Percentiles rank a stretch among this genome's conserved stretches.
These are phyloP conservation scores for Apocheima hispidaria DNA, from an alignment of 2,888 invertebrate genomes.

Conservation along the genomic window DNA sequence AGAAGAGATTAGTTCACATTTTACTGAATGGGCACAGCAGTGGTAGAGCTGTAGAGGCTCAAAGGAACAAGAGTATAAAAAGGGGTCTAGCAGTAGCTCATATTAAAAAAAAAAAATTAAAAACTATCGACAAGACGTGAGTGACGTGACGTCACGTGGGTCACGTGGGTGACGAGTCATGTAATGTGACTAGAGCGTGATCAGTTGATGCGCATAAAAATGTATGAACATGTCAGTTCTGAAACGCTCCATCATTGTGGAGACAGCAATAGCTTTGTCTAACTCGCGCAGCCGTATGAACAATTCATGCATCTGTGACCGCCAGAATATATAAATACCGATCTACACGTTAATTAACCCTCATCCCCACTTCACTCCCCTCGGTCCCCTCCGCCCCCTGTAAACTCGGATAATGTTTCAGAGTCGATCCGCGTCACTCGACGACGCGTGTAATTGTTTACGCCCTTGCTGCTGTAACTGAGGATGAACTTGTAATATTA, in stretches of 20 bases:
- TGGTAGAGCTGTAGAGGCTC: too few relatives aligned
- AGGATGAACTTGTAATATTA: constrained; percentile 12
- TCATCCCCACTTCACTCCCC: not conserved
- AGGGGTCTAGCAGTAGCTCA: too few relatives aligned
- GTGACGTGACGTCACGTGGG: too few relatives aligned
- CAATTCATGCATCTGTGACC: constrained; percentile 30
- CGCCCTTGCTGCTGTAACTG: constrained; percentile 17
- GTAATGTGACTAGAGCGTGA: not conserved
- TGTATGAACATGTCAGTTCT: not conserved
- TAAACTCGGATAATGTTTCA: constrained; percentile 24
- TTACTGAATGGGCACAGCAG: too few relatives aligned
- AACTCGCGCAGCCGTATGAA: constrained; percentile 18
- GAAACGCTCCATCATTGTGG: not conserved
- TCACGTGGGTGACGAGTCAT: too few relatives aligned
- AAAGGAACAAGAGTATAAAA: too few relatives aligned
- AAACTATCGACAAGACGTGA: too few relatives aligned
- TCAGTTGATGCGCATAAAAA: not conserved
- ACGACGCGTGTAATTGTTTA: constrained; percentile 30
- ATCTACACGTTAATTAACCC: constrained; percentile 26
- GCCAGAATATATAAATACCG: constrained; percentile 19
- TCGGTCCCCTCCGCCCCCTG: not conserved
- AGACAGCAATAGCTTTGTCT: constrained; percentile 10
- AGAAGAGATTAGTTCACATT: not conserved
- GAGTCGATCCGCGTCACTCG: constrained; percentile 25
- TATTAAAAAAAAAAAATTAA: too few relatives aligned